Base-by-base conservation (phyloP, 2,113 vertebrate species). In the Dipodomys merriami region DNA sequence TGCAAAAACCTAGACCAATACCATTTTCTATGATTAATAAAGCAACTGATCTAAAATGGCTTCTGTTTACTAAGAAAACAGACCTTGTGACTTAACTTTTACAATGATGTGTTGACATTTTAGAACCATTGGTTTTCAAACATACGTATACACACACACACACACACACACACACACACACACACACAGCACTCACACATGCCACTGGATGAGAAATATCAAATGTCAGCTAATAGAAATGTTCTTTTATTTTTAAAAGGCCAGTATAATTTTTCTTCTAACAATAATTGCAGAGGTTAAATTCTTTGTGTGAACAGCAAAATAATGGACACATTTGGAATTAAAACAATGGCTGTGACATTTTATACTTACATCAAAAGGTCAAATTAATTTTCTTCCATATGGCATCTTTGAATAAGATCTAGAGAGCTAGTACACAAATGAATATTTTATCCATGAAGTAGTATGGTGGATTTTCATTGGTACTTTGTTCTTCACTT, bases 211-310 rank as follows among this genome's bases (percentile, higher is more conserved):
- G 46, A 69, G 90, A 96, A 94, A 87, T 95, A 93, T 82, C 83
- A 94, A 88, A 77, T 94, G 78, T 87, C 88, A 95, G 33, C 65
- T 86, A 84, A 44, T 91, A 72, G 84, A 91, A 96, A 81, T 88
- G 72, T 88, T 88, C 33, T 81, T 49, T 94, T 80, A 86, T 91
- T 94, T 95, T 94, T 86, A 78, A 79, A 94, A 85, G 92, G 81
- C 39, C 88, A 79, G 65, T 81, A 33, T 91, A 91, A 82, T 72
- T 92, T 91, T 87, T 93, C 64, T 93, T 92, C 86, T 79, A 68
- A 65, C 25, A 62, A 79, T 95, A 91, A 94, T 96, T 96, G 84
- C 12, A 89, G 83, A 95, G 64, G 46, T 92, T 94, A 95, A 86
- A 94, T 76, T 88, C 23, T 84, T 96, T 91, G 25, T 84, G 44